phyloP scores from a whole-genome alignment of 2,797 vertebrate genomes.

The Coracias cyanogaster region DNA sequence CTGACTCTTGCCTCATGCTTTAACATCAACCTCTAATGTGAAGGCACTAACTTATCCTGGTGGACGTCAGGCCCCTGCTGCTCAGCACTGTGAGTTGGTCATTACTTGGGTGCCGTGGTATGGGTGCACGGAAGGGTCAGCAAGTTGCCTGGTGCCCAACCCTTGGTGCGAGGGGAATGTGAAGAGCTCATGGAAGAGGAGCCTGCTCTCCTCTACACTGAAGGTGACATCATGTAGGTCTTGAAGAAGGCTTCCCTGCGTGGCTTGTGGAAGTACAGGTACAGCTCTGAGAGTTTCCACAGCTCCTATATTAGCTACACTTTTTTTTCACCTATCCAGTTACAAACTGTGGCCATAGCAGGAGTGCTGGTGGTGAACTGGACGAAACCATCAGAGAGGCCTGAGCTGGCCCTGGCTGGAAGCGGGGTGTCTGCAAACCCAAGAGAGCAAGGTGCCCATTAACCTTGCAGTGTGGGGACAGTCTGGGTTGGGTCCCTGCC shows the following conservation, averaged over 20 bases:
- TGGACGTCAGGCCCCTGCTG: not conserved
- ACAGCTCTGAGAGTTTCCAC: not conserved
- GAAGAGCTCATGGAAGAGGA: not conserved
- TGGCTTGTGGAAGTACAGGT: not conserved
- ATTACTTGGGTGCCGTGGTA: accelerated
- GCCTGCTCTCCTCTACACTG: not conserved
- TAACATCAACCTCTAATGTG: not conserved
- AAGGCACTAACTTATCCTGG: not conserved
- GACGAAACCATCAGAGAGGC: not conserved
- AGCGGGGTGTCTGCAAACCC: too few relatives aligned
- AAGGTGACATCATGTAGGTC: accelerated
- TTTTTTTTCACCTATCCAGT: not conserved
- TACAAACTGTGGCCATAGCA: not conserved
- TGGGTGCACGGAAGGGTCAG: not conserved
- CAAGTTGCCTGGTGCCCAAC: not conserved
- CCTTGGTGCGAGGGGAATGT: not conserved
- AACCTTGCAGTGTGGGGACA: not conserved
- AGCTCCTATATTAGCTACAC: not conserved
- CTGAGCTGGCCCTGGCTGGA: not conserved
- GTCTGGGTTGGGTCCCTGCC: not conserved
- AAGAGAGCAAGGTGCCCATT: not conserved
- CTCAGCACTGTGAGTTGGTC: not conserved
- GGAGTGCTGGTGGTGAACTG: not conserved
- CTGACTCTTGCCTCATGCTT: not conserved
- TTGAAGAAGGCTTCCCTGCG: accelerated